A percentile compares a stretch with the other conserved stretches of the same genome.
phyloP scores from a whole-genome alignment of 2,888 invertebrate species.

The Drosophila niveifrons region DNA sequence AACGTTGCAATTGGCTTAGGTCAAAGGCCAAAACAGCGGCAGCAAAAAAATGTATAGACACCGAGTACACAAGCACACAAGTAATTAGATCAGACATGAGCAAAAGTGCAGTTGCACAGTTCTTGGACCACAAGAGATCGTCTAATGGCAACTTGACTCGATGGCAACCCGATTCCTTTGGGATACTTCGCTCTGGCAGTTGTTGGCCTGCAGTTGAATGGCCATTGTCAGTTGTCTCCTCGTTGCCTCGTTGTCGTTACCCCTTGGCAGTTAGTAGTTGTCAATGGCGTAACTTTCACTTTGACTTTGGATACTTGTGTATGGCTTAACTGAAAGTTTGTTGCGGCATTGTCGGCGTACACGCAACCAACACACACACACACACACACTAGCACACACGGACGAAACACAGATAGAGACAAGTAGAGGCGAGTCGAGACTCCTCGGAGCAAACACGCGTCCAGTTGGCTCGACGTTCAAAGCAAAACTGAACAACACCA shows the following conservation, averaged over 20 bases:
- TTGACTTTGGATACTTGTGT: conserved; percentile 36
- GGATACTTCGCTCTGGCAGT: background rate
- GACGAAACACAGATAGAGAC: background rate
- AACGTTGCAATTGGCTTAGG: conserved; percentile 15
- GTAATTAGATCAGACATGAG: conserved; percentile 26
- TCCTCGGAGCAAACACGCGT: conserved; percentile 44
- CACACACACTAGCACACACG: conserved; percentile 9
- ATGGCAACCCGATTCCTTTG: conserved; percentile 16
- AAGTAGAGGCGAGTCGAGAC: background rate
- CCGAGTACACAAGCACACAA: background rate
- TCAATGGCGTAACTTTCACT: conserved; percentile 47
- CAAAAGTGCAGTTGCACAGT: conserved; percentile 14
- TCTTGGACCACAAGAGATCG: conserved; percentile 27
- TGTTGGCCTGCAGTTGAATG: conserved; percentile 21
- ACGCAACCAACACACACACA: conserved; percentile 23
- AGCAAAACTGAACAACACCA: conserved; percentile 61
- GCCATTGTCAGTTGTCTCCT: conserved; percentile 21
- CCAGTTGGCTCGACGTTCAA: conserved; percentile 55
- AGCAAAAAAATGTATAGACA: background rate
- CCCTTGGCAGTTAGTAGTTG: conserved; percentile 24
- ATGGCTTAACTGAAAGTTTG: conserved; percentile 45
- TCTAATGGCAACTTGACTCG: conserved; percentile 12
- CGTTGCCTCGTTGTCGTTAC: background rate
- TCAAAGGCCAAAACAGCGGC: conserved; percentile 14
- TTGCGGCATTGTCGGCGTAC: conserved; percentile 47